A percentile compares a stretch with the other conserved stretches of the same genome.
These are phyloP conservation scores for Nylanderia fulva DNA, from an alignment of 1,140 invertebrate genomes.

Conservation along the genomic window DNA sequence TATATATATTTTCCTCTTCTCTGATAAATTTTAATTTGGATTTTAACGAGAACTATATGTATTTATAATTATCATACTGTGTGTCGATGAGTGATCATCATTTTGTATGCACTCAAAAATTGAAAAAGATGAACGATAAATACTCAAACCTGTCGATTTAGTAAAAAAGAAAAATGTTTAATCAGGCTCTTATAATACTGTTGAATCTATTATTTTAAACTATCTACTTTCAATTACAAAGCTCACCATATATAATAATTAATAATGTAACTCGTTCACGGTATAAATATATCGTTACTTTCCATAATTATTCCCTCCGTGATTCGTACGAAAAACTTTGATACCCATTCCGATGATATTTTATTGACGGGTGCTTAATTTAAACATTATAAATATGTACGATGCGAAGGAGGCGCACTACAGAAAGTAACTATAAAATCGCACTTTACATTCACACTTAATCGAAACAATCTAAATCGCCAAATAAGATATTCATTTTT, in stretches of 20 bases:
- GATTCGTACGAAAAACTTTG: constrained; percentile 58
- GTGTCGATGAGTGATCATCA: neutral
- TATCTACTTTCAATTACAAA: constrained; percentile 52
- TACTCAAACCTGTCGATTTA: constrained; percentile 1
- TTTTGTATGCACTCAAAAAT: neutral
- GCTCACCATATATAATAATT: neutral
- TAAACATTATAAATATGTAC: constrained; percentile 27
- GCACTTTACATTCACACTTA: constrained; percentile 66
- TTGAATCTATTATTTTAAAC: constrained; percentile 62
- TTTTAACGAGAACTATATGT: neutral
- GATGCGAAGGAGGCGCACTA: constrained; percentile 53
- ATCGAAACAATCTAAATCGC: constrained; percentile 42
- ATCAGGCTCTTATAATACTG: constrained; percentile 64
- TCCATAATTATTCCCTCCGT: neutral
- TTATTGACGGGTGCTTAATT: constrained; percentile 29
- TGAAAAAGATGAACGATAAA: neutral
- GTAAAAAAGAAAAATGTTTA: constrained; percentile 31
- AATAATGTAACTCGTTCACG: neutral
- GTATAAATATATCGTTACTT: constrained; percentile 14
- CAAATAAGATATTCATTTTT: constrained; percentile 44
- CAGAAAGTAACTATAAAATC: constrained; percentile 66
- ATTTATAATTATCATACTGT: too few species aligned
- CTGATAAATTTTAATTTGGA: neutral
- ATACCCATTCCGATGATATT: constrained; percentile 36
- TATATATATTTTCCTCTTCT: too few species aligned